Percentiles rank a stretch among this genome's conserved stretches.
Conservation (phyloP, 1,140 invertebrate genomes). For the Anadara kagoshimensis region DNA sequence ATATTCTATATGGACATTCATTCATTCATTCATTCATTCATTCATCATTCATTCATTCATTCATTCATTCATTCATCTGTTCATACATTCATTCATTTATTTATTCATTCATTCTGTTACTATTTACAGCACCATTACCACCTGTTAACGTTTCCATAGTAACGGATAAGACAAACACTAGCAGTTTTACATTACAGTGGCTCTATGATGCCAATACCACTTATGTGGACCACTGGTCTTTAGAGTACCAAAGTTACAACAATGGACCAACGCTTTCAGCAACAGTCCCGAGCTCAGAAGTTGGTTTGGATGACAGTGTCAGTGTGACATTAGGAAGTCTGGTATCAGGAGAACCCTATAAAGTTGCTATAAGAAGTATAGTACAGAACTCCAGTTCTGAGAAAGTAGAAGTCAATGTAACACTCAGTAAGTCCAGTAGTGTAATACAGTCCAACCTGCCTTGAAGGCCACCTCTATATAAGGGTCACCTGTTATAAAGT, state of each 20-base stretch:
- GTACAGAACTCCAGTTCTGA: constrained; percentile 36
- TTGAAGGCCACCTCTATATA: too few species aligned
- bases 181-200: constrained; percentile 40
- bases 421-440: constrained; percentile 48
- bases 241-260: constrained; percentile 23
- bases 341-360: constrained; percentile 47
- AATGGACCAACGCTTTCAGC: not conserved
- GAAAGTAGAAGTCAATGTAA: constrained; percentile 23
- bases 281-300: not conserved
- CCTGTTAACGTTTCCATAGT: constrained; percentile 21
- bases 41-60: too few species aligned
- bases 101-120: not conserved
- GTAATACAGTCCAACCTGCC: too few species aligned
- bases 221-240: constrained; percentile 36
- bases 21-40: too few species aligned
- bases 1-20: too few species aligned
- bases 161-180: constrained; percentile 14
- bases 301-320: not conserved
- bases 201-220: constrained; percentile 29
- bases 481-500: too few species aligned
- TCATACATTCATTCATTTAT: too few species aligned
- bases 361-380: constrained; percentile 35
- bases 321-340: constrained; percentile 22
- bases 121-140: constrained; percentile 41
- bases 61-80: too few species aligned